Evolutionary conservation across 2,797 vertebrate species (phyloP).

Genomic region (Peromyscus attwateri): DNA sequence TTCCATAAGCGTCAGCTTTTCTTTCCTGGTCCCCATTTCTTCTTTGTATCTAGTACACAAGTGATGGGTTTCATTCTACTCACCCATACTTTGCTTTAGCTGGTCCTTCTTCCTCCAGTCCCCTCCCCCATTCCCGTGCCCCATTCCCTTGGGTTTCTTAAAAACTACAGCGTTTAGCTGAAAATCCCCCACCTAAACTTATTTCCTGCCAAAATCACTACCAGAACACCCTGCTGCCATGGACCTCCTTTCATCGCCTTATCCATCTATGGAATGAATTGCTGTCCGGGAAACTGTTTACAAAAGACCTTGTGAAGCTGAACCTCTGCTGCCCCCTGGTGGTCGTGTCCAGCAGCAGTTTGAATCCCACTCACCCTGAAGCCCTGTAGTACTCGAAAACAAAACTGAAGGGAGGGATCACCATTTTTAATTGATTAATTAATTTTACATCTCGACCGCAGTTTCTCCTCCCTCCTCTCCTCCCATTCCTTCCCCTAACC

Average conservation of each 20-base stretch:
- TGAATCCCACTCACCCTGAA: background rate
- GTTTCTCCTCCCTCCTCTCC: background rate
- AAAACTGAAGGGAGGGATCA: background rate
- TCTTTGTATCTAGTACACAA: background rate
- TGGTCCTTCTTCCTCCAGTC: background rate
- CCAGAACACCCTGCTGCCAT: background rate
- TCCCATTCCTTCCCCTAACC: background rate
- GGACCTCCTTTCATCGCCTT: background rate
- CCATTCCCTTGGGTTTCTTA: background rate
- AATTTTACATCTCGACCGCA: background rate
- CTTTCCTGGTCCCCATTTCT: background rate
- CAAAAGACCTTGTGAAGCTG: background rate
- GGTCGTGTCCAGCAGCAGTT: background rate
- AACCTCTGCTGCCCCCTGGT: conserved; percentile 1
- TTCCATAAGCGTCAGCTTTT: background rate
- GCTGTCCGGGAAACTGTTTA: background rate
- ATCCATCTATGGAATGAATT: background rate
- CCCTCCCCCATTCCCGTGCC: background rate
- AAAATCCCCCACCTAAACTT: background rate
- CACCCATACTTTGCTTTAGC: background rate
- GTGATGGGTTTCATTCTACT: background rate
- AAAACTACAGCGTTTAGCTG: background rate
- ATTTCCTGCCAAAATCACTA: background rate
- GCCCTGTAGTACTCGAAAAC: background rate
- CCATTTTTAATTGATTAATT: background rate